Evolutionary conservation across 2,888 invertebrate genomes (phyloP), one percentile per base, ranked within the genome.

Genomic region (Eumacrocentrus americanus): DNA sequence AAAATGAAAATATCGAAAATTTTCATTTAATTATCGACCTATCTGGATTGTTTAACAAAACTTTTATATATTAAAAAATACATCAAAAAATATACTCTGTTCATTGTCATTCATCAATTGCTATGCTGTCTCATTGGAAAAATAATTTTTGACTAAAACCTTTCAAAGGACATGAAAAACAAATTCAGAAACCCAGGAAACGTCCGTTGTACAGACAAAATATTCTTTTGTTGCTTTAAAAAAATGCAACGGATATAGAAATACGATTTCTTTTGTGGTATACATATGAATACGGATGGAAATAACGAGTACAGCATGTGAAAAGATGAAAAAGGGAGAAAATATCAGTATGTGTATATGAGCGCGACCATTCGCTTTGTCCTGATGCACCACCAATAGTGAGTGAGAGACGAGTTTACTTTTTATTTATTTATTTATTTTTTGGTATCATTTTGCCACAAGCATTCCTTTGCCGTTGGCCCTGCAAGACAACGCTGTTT

Each of bases 401-500:
- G 11, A 44, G 38, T 44, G 42, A 40, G 42, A 58, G 52, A 58
- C 58, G 52, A 58, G 52, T 52, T 44, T 34, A 58, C 42, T 51
- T 42, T 48, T 40, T 57, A 48, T 40, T 48, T 38, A 23, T 29
- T 29, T 22, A 40, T 20, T 40, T 22, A 35, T 44, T 18, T 44
- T 34, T 44, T 23, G 25, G 25, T 25, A 20, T 42, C 44, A 9
- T 54, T 29, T 29, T 29, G 29, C 29, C 29, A 29, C 29, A 29
- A 29, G 29, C 29, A 9, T 29, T 29, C 29, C 34, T 14, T 50
- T 40, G 14, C 51, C 51, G 35, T 52, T 34, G 34, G 40, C 20
- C 58, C 18, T 38, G 23, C 57, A 16, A 58, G 58, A 44, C 51
- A 48, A 58, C 58, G 44, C 51, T 58, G 58, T 58, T 58, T 58